Evolutionary conservation across 1,140 invertebrate genomes (phyloP), one percentile per base, ranked within the genome.

Genomic region (Chironomus striatipennis): DNA sequence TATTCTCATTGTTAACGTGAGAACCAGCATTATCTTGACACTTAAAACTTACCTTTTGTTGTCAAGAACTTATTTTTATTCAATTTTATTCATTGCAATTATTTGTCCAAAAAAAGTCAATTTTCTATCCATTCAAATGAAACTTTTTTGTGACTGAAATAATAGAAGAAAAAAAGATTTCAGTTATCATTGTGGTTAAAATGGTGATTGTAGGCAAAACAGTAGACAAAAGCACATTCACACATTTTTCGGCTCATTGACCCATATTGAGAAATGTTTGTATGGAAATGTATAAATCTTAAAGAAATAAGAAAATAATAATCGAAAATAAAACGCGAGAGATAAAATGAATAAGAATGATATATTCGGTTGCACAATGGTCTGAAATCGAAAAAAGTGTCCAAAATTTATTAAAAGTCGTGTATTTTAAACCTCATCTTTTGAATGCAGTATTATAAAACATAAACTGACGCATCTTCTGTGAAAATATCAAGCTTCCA

Each of bases 1-100:
- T 34, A 5, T 34, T 1, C 24, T 57, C n/a, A n/a, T 15, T 57
- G 8, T 15, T 57, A 57, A 5, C 12, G 12, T 57, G 47, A 15
- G 47, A 57, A 57, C 47, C 47, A 57, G 47, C 47, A 57, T 57
- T 57, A 15, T 57, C n/a, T 57, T 57, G 47, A 57, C 47, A 57
- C 12, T 57, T 10, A 57, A 57, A n/a, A 57, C 12, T 57, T n/a
- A 10, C 12, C 9, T 47, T 57, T 34, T 34, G 24, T 34, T 34
- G 24, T 34, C 24, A 34, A 34, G 24, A 34, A 34, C 24, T 34
- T 34, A 34, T 34, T 34, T 34, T 34, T 34, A 5, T 57, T 57
- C 47, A 57, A 57, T 57, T n/a, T 34, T n/a, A 57, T 57, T 57
- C 47, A 57, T 12, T 57, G 47, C 47, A 12, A 57, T n/a, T n/a